A percentile compares a stretch with the other conserved stretches of the same genome.
phyloP scores from a whole-genome alignment of 2,888 invertebrate species.

The Gibbula magus region DNA sequence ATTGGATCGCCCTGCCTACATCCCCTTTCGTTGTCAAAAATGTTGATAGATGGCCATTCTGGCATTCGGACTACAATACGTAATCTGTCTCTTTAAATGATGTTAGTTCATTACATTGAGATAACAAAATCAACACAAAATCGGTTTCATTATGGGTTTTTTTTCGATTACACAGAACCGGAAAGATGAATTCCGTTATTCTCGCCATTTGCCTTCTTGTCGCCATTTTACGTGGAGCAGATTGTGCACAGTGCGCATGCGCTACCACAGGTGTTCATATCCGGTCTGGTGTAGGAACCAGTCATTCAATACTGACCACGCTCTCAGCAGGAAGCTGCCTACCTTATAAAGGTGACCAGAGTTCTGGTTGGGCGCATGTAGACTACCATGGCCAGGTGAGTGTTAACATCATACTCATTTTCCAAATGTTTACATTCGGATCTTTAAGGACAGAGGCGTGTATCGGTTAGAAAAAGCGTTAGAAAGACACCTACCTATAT shows the following conservation, averaged over 20 bases:
- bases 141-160: background rate
- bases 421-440: background rate
- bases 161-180: background rate
- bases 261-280: constrained; percentile 26
- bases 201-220: background rate
- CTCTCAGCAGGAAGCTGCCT: constrained; percentile 5
- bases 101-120: too few species aligned
- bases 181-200: background rate
- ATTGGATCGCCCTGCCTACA: too few species aligned
- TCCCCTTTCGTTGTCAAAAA: too few species aligned
- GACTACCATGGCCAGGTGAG: constrained; percentile 22
- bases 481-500: too few species aligned
- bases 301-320: constrained; percentile 9
- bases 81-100: too few species aligned
- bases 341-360: constrained; percentile 17
- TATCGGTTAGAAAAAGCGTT: too few species aligned
- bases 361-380: constrained; percentile 25
- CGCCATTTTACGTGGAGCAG: background rate
- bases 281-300: constrained; percentile 13
- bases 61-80: too few species aligned
- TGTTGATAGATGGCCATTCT: too few species aligned
- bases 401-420: too few species aligned
- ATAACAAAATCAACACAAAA: too few species aligned
- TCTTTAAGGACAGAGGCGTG: too few species aligned
- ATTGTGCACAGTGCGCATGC: constrained; percentile 21